Base-by-base conservation (phyloP, 2,113 vertebrate species). In the Camelus dromedarius region DNA sequence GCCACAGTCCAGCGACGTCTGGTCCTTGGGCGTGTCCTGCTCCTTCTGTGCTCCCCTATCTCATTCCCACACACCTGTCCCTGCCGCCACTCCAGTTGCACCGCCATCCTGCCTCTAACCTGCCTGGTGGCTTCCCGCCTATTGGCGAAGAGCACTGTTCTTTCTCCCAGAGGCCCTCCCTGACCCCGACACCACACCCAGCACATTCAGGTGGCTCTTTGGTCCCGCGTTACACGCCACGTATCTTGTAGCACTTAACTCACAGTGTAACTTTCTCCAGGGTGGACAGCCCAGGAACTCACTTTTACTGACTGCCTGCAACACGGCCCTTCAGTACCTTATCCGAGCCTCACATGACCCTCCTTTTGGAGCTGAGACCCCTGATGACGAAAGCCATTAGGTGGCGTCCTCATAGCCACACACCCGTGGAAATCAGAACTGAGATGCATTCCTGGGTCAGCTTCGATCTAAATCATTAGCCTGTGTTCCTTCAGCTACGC, bases 381-480 rank as follows among this genome's bases (percentile, higher is more conserved):
- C 19, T 38, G 28, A 56, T 24, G 32, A 30, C 69, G 35, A 42
- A 79, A 79, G 90, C n/a, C 46, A 15, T n/a, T 79, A 28, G 79
- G 0, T 19, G 38, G 48, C 46, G 73, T 83, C 64, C 24, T 38
- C 73, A n/a, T 46, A 67, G 42, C 30, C 70, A 50, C 0, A 9
- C 18, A 1, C 28, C 18, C 24, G 76, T 88, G 82, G 73, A 91
- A 82, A 62, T 54, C 28, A 67, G 76, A 94, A 66, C 52, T 52
- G 48, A 88, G 22, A 38, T 24, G 72, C 48, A 28, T 32, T 54
- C 9, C 54, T 58, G 67, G 48, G 30, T 67, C 69, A 62, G 38
- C 64, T 75, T 86, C 24, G 26, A 28, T 91, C 85, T 92, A 75
- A 96, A 48, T 82, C 58, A 48, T 82, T 56, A 89, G 42, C 22